Conservation (phyloP, 2,888 invertebrate genomes). For the Aproaerema taeniolella region DNA sequence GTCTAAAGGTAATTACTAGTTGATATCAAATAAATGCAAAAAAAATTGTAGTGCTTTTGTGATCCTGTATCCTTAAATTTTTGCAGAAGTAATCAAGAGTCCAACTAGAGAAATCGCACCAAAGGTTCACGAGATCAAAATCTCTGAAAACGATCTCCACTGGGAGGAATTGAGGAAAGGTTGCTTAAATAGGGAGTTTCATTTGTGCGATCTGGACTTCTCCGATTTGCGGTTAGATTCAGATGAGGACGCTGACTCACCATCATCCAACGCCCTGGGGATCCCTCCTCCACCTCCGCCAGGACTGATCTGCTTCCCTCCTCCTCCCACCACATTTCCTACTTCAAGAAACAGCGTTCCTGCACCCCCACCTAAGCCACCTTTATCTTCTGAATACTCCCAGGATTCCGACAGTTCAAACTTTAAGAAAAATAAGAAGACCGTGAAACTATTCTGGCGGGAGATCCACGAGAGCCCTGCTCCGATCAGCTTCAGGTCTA, state of each 20-base stretch:
- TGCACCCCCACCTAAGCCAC: conserved; percentile 51
- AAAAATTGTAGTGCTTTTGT: not conserved
- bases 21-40: not conserved
- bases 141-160: conserved; percentile 95
- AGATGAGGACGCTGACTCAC: conserved; percentile 87
- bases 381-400: conserved; percentile 45
- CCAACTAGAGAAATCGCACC: conserved; percentile 82
- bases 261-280: conserved; percentile 80
- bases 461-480: conserved; percentile 89
- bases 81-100: conserved; percentile 82
- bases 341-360: conserved; percentile 60
- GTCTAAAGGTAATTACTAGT: conserved; percentile 81
- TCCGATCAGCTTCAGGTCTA: conserved; percentile 69
- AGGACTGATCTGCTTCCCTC: not conserved
- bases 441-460: conserved; percentile 98
- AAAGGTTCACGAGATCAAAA: conserved; percentile 83
- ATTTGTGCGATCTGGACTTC: conserved; percentile 97
- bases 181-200: conserved; percentile 84
- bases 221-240: conserved; percentile 94
- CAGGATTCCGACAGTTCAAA: conserved; percentile 67
- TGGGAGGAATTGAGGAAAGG: conserved; percentile 93
- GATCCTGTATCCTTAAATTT: not conserved
- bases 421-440: conserved; percentile 94
- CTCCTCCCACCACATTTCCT: conserved; percentile 60
- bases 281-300: conserved; percentile 90